phyloP scores from a whole-genome alignment of 2,888 invertebrate genomes.

The Pyrrhosoma nymphula region DNA sequence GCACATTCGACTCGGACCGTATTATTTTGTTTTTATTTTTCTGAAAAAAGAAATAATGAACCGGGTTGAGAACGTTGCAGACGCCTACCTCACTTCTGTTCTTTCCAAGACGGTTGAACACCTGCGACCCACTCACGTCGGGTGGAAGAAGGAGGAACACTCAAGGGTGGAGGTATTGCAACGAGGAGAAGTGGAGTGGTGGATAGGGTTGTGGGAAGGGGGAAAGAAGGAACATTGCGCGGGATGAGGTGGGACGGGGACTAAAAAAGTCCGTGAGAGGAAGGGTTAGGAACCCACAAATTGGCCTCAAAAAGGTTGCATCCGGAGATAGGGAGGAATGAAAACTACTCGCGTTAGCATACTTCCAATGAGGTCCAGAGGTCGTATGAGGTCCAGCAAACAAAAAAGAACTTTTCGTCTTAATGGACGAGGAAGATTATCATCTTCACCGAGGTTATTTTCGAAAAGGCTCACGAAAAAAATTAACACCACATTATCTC shows the following conservation, averaged over 20 bases:
- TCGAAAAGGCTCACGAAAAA: too few relatives aligned
- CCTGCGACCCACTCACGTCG: conserved; percentile 14
- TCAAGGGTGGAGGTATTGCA: neutral
- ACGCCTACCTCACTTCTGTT: neutral
- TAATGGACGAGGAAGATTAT: too few relatives aligned
- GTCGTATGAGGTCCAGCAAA: too few relatives aligned
- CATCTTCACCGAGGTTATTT: too few relatives aligned
- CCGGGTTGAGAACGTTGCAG: neutral
- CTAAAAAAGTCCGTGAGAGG: neutral
- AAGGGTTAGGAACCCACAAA: neutral
- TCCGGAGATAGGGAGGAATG: neutral
- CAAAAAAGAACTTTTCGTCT: too few relatives aligned
- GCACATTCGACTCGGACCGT: neutral
- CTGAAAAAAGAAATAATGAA: neutral
- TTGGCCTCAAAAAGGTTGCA: neutral
- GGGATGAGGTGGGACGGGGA: neutral
- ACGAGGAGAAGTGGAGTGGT: neutral
- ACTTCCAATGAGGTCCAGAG: neutral
- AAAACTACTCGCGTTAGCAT: neutral
- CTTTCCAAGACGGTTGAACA: neutral
- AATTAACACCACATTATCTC: too few relatives aligned
- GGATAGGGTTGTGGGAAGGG: neutral
- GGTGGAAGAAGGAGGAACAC: neutral
- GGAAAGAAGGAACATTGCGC: neutral
- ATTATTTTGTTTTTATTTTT: neutral